Conservation (phyloP, 2,113 vertebrate genomes). For the Donacobius atricapilla region DNA sequence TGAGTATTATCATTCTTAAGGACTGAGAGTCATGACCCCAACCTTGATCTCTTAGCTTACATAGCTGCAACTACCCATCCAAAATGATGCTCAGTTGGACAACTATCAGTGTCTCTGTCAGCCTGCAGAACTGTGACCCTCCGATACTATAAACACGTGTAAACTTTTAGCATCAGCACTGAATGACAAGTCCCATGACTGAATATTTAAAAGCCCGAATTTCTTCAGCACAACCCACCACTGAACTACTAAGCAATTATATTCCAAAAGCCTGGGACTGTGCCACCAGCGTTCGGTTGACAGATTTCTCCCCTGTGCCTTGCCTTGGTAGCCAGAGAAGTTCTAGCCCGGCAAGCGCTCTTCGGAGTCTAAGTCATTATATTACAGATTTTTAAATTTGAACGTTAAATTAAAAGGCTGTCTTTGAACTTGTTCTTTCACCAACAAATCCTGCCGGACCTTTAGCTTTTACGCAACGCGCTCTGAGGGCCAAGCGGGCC, state of each 20-base stretch:
- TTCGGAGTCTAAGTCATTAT: background rate
- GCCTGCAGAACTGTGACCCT: background rate
- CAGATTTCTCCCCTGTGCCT: background rate
- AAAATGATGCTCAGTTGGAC: background rate
- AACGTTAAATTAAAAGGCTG: background rate
- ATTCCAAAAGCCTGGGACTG: background rate
- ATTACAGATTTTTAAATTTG: background rate
- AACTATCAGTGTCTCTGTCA: background rate
- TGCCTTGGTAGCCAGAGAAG: background rate
- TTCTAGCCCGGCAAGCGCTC: rapidly evolving
- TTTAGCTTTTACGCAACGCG: background rate
- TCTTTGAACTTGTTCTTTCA: background rate
- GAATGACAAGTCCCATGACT: background rate
- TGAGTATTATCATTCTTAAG: background rate
- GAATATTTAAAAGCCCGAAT: background rate
- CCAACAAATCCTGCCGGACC: background rate
- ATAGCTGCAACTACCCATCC: background rate
- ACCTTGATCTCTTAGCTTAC: background rate
- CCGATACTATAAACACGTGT: rapidly evolving
- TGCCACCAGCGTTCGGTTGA: background rate
- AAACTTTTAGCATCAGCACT: background rate
- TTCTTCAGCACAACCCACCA: background rate
- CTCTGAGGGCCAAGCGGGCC: too few species aligned
- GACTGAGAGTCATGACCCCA: background rate
- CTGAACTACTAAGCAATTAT: background rate